These are phyloP conservation scores for Mycteria americana DNA, from an alignment of 2,797 vertebrate genomes.

Conservation along the genomic window DNA sequence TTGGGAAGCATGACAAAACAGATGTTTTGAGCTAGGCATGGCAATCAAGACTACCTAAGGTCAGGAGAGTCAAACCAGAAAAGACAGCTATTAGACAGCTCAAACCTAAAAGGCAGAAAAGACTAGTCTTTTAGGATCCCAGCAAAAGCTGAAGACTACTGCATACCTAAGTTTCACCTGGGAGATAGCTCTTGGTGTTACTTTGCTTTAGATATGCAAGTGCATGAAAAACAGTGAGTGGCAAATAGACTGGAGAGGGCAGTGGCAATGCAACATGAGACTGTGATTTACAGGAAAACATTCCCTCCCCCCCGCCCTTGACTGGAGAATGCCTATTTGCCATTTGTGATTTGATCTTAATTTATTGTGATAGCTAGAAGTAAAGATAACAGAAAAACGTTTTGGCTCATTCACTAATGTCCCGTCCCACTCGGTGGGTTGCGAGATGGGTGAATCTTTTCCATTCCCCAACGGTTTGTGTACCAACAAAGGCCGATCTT, in stretches of 20 bases:
- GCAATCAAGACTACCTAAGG: background rate
- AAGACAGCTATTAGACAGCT: background rate
- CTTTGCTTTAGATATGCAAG: background rate
- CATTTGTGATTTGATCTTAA: slow-evolving; percentile 50
- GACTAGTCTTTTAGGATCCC: background rate
- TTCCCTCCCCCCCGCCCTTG: background rate
- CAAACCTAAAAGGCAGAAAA: too few relatives aligned
- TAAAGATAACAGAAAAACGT: background rate
- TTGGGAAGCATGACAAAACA: background rate
- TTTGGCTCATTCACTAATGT: background rate
- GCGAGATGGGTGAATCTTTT: too few relatives aligned
- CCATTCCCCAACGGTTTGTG: too few relatives aligned
- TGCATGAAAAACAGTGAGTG: background rate
- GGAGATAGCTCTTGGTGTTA: background rate
- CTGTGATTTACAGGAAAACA: slow-evolving; percentile 13
- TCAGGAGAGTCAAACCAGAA: background rate
- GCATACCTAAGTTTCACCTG: background rate
- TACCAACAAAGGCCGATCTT: too few relatives aligned
- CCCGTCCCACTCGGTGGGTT: too few relatives aligned
- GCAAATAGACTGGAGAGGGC: background rate
- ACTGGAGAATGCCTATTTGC: slow-evolving; percentile 2
- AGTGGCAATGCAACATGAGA: background rate
- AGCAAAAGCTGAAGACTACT: background rate
- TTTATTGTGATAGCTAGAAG: slow-evolving; percentile 36
- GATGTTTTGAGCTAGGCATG: background rate